Evolutionary conservation across 2,113 vertebrate genomes (phyloP).

Genomic region (Pachyramphus minor): DNA sequence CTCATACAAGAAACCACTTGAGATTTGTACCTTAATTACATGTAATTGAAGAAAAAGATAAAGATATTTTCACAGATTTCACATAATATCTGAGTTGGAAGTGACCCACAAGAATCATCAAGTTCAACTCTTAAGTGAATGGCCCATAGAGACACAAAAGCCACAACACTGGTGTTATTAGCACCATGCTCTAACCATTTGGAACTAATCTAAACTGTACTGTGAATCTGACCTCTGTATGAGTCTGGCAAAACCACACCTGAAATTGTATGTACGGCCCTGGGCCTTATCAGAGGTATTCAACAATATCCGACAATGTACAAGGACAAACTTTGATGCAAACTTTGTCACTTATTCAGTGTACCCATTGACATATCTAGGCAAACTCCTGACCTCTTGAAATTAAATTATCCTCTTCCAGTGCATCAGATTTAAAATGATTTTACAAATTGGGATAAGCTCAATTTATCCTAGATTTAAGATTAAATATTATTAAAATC

Average conservation of each 20-base stretch:
- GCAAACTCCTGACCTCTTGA: constrained; percentile 8
- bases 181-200: background rate
- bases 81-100: background rate
- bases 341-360: background rate
- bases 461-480: constrained; percentile 64
- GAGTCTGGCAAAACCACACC: background rate
- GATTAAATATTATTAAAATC: constrained; percentile 61
- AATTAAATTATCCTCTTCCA: constrained; percentile 54
- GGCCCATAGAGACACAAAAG: background rate
- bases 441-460: constrained; percentile 66
- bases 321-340: background rate
- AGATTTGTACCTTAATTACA: background rate
- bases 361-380: background rate
- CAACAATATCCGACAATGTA: background rate
- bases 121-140: background rate
- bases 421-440: constrained; percentile 42
- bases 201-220: background rate
- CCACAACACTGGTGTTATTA: background rate
- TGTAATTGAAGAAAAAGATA: background rate
- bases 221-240: background rate
- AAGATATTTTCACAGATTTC: background rate
- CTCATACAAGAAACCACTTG: background rate
- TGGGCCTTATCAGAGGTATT: background rate
- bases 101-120: background rate
- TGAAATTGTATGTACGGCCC: background rate